Conservation (phyloP, 2,888 invertebrate species). For the Agonopterix heracliana region DNA sequence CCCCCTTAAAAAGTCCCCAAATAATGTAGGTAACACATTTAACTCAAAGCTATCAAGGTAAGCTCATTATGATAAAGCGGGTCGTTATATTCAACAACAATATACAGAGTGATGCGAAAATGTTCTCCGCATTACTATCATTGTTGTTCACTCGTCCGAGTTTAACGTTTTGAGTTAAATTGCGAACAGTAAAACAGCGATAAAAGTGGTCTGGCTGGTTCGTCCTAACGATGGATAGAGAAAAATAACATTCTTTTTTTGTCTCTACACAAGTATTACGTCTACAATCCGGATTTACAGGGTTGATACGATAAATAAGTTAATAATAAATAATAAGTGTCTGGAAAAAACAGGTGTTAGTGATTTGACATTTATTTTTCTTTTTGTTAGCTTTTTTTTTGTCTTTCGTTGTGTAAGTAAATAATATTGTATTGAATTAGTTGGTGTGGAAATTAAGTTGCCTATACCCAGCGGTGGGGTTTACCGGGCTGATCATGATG, state of each 20-base stretch:
- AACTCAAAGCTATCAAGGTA: not conserved
- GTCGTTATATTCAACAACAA: not conserved
- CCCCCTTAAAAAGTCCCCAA: no score
- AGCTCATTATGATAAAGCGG: slow-evolving; percentile 1
- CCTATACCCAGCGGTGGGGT: no score
- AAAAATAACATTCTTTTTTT: slow-evolving; percentile 29
- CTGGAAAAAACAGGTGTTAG: no score
- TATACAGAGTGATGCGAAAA: slow-evolving; percentile 3
- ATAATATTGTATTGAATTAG: no score
- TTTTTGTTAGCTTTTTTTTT: no score
- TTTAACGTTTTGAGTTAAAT: slow-evolving; percentile 66
- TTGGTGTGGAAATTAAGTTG: no score
- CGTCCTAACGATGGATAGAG: slow-evolving; percentile 36
- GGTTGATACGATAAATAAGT: not conserved
- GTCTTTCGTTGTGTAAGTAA: no score
- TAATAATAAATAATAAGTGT: no score
- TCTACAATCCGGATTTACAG: not conserved
- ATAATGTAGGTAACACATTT: no score
- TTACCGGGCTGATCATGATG: no score
- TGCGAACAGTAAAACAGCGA: slow-evolving; percentile 63
- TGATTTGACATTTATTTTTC: no score
- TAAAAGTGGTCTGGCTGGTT: slow-evolving; percentile 61
- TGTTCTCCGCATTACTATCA: slow-evolving; percentile 18
- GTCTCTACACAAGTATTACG: slow-evolving; percentile 10
- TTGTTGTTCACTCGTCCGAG: slow-evolving; percentile 41